phyloP scores from a whole-genome alignment of 2,113 vertebrate genomes.

The Nesogale talazaci region DNA sequence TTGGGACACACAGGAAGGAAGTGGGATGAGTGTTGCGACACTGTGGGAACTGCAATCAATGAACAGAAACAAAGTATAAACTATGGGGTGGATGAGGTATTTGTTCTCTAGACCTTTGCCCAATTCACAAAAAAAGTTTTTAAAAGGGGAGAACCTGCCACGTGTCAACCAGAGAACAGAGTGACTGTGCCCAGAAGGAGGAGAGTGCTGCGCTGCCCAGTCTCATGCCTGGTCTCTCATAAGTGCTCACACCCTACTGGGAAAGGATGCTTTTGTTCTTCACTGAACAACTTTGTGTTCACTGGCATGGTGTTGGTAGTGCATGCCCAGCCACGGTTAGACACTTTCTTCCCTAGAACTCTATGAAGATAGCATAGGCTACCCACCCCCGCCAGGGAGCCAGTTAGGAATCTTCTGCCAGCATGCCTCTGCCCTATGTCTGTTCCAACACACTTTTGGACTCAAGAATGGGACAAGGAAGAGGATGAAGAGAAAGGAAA shows the following conservation, averaged over 20 bases:
- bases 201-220: not conserved
- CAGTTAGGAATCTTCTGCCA: not conserved
- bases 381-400: not conserved
- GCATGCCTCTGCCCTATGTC: fast-evolving
- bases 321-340: not conserved
- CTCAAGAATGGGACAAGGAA: not conserved
- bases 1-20: no score
- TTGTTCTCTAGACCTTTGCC: no score
- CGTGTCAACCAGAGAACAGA: not conserved
- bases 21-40: no score
- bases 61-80: no score
- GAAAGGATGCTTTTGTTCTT: no score
- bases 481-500: not conserved
- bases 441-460: not conserved
- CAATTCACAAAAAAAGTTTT: no score
- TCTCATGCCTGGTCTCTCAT: not conserved
- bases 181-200: not conserved
- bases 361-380: not conserved
- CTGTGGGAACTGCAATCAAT: no score
- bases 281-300: not conserved
- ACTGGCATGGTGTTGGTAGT: not conserved
- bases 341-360: not conserved
- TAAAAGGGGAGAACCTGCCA: not conserved
- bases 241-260: no score
- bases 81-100: no score